Percentiles rank a stretch among this genome's conserved stretches.
Evolutionary conservation across 2,888 invertebrate genomes (phyloP).

Genomic region (Himalopsyche tibetana): DNA sequence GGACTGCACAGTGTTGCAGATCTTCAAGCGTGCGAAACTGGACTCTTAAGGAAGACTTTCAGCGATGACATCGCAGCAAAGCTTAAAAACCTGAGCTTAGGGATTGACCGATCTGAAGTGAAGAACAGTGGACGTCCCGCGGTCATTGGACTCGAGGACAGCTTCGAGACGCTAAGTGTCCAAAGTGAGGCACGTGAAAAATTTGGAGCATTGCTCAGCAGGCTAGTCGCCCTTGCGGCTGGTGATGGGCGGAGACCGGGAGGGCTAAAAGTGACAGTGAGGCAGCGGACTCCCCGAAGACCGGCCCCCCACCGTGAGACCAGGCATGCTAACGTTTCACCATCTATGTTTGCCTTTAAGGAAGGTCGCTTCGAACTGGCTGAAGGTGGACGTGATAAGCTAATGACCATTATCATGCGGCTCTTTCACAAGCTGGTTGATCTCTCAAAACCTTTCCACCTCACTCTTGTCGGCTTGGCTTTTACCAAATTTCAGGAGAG

Average conservation of each 20-base stretch:
- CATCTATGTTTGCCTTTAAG: slow-evolving; percentile 79
- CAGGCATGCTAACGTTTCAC: slow-evolving; percentile 84
- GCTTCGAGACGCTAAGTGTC: slow-evolving; percentile 84
- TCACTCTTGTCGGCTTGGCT: slow-evolving; percentile 87
- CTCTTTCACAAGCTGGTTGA: slow-evolving; percentile 86
- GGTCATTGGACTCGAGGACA: slow-evolving; percentile 88
- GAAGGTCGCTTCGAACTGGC: slow-evolving; percentile 72
- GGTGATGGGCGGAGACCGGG: slow-evolving; percentile 89
- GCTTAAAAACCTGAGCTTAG: slow-evolving; percentile 83
- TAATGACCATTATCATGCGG: slow-evolving; percentile 83
- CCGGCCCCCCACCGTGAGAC: slow-evolving; percentile 83
- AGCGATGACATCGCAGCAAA: slow-evolving; percentile 83
- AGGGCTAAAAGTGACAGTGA: slow-evolving; percentile 84
- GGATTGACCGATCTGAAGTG: slow-evolving; percentile 85
- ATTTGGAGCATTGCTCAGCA: slow-evolving; percentile 81
- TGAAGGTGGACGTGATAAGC: slow-evolving; percentile 80
- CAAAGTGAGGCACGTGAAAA: slow-evolving; percentile 86
- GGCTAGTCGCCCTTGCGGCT: slow-evolving; percentile 83
- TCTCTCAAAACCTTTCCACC: slow-evolving; percentile 85
- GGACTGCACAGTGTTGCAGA: slow-evolving; percentile 83
- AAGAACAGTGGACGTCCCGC: slow-evolving; percentile 87
- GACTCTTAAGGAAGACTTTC: slow-evolving; percentile 79
- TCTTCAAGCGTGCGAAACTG: slow-evolving; percentile 79
- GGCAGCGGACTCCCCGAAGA: slow-evolving; percentile 84
- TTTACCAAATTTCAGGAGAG: slow-evolving; percentile 88